Evolutionary conservation across 1,140 invertebrate species (phyloP).

Genomic region (Galendromus occidentalis): DNA sequence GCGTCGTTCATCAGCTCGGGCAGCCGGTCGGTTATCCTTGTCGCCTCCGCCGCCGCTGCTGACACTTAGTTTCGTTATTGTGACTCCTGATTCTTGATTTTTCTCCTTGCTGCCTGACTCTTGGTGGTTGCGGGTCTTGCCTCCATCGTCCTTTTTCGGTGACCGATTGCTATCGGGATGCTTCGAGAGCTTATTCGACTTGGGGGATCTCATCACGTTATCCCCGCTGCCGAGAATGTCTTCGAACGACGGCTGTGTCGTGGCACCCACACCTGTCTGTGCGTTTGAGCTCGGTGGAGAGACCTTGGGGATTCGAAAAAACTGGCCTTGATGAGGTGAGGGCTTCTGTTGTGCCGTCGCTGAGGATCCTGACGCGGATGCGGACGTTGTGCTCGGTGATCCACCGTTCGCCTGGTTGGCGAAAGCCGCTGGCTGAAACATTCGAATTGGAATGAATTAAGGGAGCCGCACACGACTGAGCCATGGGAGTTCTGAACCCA

Average conservation of each 20-base stretch:
- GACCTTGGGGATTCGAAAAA: background rate
- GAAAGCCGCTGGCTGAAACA: background rate
- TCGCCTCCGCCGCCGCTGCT: background rate
- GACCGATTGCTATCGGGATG: background rate
- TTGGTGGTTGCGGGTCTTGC: background rate
- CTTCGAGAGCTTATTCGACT: background rate
- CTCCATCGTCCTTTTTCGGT: background rate
- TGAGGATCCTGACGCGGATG: background rate
- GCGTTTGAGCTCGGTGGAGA: background rate
- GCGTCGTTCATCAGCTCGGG: background rate
- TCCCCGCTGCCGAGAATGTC: conserved; percentile 2
- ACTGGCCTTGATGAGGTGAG: background rate
- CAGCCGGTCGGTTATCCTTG: background rate
- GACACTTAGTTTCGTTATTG: background rate
- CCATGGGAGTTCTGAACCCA: too few species aligned
- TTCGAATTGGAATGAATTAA: background rate
- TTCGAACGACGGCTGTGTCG: background rate
- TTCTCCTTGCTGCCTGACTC: background rate
- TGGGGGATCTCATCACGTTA: background rate
- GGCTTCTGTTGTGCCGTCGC: background rate
- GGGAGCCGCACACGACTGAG: too few species aligned
- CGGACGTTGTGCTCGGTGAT: background rate
- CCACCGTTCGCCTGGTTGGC: conserved; percentile 4
- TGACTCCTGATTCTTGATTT: background rate
- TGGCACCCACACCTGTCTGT: background rate